phyloP scores from a whole-genome alignment of 2,797 vertebrate genomes.

The Erithacus rubecula region DNA sequence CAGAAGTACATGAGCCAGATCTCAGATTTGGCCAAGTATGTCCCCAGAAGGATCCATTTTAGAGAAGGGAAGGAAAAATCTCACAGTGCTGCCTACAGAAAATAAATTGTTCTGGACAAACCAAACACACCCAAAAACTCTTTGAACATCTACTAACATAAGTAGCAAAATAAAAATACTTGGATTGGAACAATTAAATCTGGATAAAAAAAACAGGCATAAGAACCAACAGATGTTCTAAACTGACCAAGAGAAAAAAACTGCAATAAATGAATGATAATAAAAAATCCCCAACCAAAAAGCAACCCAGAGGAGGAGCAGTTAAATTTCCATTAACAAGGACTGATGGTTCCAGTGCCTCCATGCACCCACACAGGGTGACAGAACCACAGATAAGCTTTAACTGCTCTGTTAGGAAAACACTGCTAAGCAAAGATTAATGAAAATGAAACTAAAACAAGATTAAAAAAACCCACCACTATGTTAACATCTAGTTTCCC shows the following conservation, averaged over 20 bases:
- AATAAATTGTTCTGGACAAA: neutral
- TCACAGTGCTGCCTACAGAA: neutral
- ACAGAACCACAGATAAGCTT: neutral
- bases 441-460: neutral
- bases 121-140: neutral
- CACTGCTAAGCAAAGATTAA: neutral
- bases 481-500: neutral
- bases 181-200: neutral
- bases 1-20: neutral
- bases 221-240: neutral
- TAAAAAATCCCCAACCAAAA: neutral
- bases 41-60: neutral
- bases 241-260: neutral
- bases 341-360: neutral
- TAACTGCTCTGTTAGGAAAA: neutral
- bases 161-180: neutral
- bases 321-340: neutral
- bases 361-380: neutral
- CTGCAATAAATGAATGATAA: neutral
- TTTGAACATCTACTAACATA: neutral
- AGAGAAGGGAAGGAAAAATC: neutral
- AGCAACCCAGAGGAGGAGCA: neutral
- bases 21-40: neutral
- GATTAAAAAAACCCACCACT: accelerated
- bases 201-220: neutral